These are phyloP conservation scores for Thalassarche chlororhynchos DNA, from an alignment of 2,113 vertebrate species.

Conservation along the genomic window DNA sequence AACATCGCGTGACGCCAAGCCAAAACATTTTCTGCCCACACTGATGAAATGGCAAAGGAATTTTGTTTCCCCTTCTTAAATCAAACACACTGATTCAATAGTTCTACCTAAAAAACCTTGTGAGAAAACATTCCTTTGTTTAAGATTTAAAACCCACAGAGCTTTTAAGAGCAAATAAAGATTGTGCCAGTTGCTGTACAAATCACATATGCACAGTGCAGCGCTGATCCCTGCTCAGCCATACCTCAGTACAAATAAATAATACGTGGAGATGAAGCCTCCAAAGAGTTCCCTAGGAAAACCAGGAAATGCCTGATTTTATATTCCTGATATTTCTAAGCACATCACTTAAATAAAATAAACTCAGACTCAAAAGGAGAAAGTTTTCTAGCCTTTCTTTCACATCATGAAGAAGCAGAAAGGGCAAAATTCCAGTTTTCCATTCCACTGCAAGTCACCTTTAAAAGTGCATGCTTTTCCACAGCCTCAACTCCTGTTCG, in stretches of 20 bases:
- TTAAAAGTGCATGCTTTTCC: neutral
- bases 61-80: slow-evolving; percentile 25
- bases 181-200: slow-evolving; percentile 9
- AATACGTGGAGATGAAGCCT: neutral
- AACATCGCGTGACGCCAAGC: neutral
- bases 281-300: neutral
- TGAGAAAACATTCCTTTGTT: slow-evolving; percentile 45
- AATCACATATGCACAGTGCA: neutral
- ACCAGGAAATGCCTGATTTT: slow-evolving; percentile 18
- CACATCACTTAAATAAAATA: neutral
- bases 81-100: slow-evolving; percentile 8
- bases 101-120: slow-evolving; percentile 11
- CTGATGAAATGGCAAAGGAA: slow-evolving; percentile 25
- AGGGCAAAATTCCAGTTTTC: slow-evolving; percentile 33
- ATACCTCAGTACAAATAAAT: slow-evolving; percentile 32
- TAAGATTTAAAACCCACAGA: slow-evolving; percentile 24
- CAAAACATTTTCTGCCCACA: slow-evolving; percentile 4
- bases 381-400: neutral
- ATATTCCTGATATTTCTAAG: slow-evolving; percentile 23
- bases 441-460: neutral
- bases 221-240: neutral
- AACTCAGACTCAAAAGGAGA: neutral
- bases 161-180: slow-evolving; percentile 52
- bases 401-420: neutral
- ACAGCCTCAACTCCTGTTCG: neutral